These are phyloP conservation scores for Eptatretus atami DNA, from an alignment of 2,797 vertebrate species.

Conservation along the genomic window DNA sequence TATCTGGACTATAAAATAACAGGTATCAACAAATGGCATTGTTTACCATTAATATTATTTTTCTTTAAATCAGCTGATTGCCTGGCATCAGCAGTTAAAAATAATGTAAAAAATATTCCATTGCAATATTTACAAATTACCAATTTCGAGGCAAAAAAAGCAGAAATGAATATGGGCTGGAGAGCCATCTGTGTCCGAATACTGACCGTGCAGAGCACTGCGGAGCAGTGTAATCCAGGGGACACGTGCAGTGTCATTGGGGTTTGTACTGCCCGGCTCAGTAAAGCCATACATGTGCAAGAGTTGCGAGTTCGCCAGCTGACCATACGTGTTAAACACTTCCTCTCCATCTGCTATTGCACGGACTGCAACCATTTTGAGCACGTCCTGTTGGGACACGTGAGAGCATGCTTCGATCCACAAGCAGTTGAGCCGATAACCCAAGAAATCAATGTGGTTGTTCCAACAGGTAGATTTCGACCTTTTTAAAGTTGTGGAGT, in stretches of 20 bases:
- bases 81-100: too few species aligned
- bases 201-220: conserved; percentile 27
- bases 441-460: too few species aligned
- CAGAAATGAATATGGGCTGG: too few species aligned
- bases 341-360: conserved; percentile 29
- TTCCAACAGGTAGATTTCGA: too few species aligned
- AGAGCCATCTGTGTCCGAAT: background rate
- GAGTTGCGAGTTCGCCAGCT: conserved; percentile 82
- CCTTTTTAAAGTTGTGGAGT: too few species aligned
- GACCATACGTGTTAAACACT: conserved; percentile 72
- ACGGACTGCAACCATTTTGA: conserved; percentile 46
- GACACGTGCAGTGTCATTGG: conserved; percentile 43
- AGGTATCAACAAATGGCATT: too few species aligned
- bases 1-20: too few species aligned
- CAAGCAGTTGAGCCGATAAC: background rate
- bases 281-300: conserved; percentile 84
- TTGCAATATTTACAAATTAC: too few species aligned
- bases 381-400: conserved; percentile 20
- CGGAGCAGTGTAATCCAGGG: conserved; percentile 25
- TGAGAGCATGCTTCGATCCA: background rate
- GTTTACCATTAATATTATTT: too few species aligned
- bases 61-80: too few species aligned
- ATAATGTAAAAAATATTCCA: too few species aligned
- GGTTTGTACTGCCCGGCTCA: conserved; percentile 34
- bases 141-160: too few species aligned